Conservation (phyloP, 2,113 vertebrate genomes). For the Anas platyrhynchos region DNA sequence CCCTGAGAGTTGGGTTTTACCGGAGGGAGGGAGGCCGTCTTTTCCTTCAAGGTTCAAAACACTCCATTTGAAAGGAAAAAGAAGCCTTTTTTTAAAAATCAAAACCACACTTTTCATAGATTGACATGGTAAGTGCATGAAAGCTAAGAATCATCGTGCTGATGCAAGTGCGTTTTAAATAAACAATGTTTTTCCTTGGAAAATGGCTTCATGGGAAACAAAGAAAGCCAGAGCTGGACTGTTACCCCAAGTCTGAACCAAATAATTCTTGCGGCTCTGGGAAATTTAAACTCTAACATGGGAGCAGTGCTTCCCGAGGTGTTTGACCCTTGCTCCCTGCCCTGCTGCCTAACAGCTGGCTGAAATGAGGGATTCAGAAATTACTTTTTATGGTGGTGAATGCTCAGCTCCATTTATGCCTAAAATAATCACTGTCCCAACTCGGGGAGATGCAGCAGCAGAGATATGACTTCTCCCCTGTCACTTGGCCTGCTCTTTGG, state of each 20-base stretch:
- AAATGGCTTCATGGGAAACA: background rate
- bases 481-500: fast-evolving
- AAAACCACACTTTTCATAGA: background rate
- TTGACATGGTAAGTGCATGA: background rate
- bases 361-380: background rate
- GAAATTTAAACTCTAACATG: background rate
- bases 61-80: background rate
- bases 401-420: background rate
- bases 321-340: background rate
- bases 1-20: background rate
- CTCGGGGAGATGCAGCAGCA: background rate
- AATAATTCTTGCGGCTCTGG: background rate
- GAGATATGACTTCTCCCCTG: background rate
- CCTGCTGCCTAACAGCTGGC: background rate
- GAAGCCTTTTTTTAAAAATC: background rate
- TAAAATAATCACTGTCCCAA: background rate
- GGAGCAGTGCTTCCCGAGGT: background rate
- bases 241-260: background rate
- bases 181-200: background rate
- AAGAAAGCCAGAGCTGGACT: background rate
- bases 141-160: background rate
- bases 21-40: fast-evolving
- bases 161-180: background rate
- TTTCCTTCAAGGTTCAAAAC: background rate
- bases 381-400: background rate